These are phyloP conservation scores for Oreochromis mossambicus DNA, from an alignment of 2,797 vertebrate genomes.

Conservation along the genomic window DNA sequence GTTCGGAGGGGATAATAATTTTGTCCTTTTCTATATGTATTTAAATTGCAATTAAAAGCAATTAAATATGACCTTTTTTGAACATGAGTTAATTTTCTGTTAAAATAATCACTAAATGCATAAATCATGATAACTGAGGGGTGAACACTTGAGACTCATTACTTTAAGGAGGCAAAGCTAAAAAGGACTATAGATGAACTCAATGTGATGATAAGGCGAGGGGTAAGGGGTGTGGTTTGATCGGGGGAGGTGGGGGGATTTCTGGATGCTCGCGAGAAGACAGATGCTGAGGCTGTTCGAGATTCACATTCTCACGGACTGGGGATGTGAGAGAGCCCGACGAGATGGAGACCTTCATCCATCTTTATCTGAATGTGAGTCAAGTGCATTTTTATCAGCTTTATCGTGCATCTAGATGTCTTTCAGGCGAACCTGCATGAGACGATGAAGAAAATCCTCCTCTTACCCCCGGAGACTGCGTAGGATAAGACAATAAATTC, in stretches of 20 bases:
- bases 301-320: slow-evolving; percentile 36
- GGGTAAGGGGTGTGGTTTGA: slow-evolving; percentile 57
- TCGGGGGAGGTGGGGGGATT: not conserved
- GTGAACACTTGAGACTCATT: not conserved
- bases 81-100: not conserved
- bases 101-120: not conserved
- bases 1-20: not conserved
- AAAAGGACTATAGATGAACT: not conserved
- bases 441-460: not conserved
- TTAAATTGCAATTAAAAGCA: not conserved
- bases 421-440: not conserved
- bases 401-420: not conserved
- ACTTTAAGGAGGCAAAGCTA: not conserved
- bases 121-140: not conserved
- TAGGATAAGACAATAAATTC: not conserved
- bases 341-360: slow-evolving; percentile 67
- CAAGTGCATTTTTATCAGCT: not conserved
- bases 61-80: not conserved
- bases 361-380: slow-evolving; percentile 66
- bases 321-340: slow-evolving; percentile 45
- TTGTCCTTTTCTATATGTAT: not conserved
- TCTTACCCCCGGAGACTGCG: not conserved
- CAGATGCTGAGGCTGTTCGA: slow-evolving; percentile 41
- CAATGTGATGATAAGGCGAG: not conserved
- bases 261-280: slow-evolving; percentile 61